Percentiles rank a stretch among this genome's conserved stretches.
These are phyloP conservation scores for Trichonephila inaurata DNA, from an alignment of 1,140 invertebrate genomes.

Conservation along the genomic window DNA sequence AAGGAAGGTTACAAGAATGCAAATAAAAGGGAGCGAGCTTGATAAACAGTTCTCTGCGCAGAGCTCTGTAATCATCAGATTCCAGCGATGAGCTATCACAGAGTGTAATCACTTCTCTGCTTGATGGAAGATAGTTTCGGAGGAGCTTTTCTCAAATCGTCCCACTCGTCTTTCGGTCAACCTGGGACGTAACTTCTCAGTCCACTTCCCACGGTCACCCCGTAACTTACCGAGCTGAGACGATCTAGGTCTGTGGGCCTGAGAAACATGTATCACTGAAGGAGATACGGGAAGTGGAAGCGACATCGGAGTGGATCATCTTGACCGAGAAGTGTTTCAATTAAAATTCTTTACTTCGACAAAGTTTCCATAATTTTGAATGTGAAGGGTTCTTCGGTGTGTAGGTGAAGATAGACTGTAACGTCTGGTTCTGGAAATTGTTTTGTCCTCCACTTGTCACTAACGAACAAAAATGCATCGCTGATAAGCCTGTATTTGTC, in stretches of 20 bases:
- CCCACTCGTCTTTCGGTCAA: constrained; percentile 33
- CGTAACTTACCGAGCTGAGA: constrained; percentile 9
- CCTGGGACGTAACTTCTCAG: not conserved
- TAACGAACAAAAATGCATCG: no score
- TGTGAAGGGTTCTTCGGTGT: not conserved
- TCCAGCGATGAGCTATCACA: constrained; percentile 7
- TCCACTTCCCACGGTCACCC: constrained; percentile 63
- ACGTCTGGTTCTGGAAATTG: no score
- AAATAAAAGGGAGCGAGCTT: not conserved
- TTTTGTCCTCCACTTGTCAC: no score
- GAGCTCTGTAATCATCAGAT: constrained; percentile 17
- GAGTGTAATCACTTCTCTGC: not conserved
- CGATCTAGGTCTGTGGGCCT: constrained; percentile 47
- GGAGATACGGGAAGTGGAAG: not conserved
- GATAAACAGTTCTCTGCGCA: not conserved
- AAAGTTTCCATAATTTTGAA: not conserved
- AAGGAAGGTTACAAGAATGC: not conserved
- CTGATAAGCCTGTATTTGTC: no score
- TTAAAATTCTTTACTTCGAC: not conserved
- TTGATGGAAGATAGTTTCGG: not conserved
- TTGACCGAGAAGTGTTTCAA: not conserved
- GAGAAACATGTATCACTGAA: not conserved
- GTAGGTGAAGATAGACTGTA: no score
- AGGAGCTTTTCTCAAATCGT: not conserved
- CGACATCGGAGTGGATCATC: not conserved